Base-by-base conservation (phyloP, 2,113 vertebrate genomes). In the Galeopterus variegatus region DNA sequence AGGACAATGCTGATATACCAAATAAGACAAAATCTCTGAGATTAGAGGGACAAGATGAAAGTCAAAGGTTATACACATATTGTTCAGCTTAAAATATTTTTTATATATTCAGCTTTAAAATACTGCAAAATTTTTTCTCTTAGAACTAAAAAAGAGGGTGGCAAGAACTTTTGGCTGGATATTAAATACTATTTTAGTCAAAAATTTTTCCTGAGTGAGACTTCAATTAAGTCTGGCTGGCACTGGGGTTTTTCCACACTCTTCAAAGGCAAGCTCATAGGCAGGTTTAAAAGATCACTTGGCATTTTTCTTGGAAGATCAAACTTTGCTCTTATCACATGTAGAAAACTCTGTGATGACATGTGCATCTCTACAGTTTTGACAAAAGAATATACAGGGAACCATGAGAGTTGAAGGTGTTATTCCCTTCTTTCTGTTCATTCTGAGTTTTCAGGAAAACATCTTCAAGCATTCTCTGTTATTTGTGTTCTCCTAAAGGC, bases 41-140 rank as follows among this genome's bases (percentile, higher is more conserved):
- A 26, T 76, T n/a, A 75, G 76, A 95, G 21, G 36, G 31, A 76
- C 45, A 97, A 94, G 36, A 97, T 65, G 79, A 75, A 98, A 83
- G 88, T 62, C 31, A 83, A 54, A 69, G 36, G 54, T 52, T 56
- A 65, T 81, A 41, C 8, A 64, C 41, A 92, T 60, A 79, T 36
- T 69, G 13, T 85, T 50, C 90, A 83, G 67, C 36, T 93, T 65
- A 81, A 81, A 96, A 89, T 76, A 45, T 6, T n/a, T 31, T 87
- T 75, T 69, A 73, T 36, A 45, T 26, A 81, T 19, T 89, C 21
- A 67, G 24, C 7, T 72, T 69, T 65, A 73, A 87, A 88, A 50
- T 26, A 84, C 4, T 65, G 1, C 18, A 77, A 80, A 97, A 26
- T 54, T 12, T 50, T 87, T 90, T 70, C 48, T 83, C n/a, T 90